Base-by-base conservation (phyloP, 2,888 invertebrate genomes). In the Mechanitis mazaeus region DNA sequence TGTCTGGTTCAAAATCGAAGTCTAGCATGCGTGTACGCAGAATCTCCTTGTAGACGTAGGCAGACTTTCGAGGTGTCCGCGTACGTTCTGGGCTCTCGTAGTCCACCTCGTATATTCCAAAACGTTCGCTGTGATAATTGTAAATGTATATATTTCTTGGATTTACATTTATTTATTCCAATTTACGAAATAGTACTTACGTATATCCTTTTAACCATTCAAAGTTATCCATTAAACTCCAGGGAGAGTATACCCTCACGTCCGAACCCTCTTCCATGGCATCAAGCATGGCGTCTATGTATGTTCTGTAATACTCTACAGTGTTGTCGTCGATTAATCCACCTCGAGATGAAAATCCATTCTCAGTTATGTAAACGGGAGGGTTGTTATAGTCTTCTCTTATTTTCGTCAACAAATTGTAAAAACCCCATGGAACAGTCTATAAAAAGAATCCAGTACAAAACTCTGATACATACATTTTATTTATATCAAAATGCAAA, bases 61-160 rank as follows among this genome's bases (percentile, higher is more conserved):
- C 91, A 3, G 94, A 94, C 54, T 84, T 83, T 77, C 94, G 94
- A 0, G 93, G 90, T 3, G 88, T 91, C 71, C 94, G 90, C n/a
- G 91, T 85, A 69, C 92, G 91, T 11, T 83, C 77, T 0, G 91
- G 87, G 69, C 90, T 91, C 28, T 81, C 78, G 76, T 93, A 93
- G 77, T 95, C 91, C 2, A 94, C 93, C 58, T 91, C 84, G 71
- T 92, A 93, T 3, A 95, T 68, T 12, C 95, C 94, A 77, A 93
- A 94, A 69, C 85, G 86, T 65, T 87, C 82, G 3, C 92, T 92
- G 73, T 33, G 58, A 65, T 42, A 55, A 56, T 55, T 31, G 31
- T 50, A 1, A 31, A n/a, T 31, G 42, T 7, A 31, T 50, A 31
- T 50, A 9, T 50, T 31, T 2, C 2, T 31, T 3, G 6, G 9